Percentiles rank a stretch among this genome's conserved stretches.
Conservation (phyloP, 30 jellyfish, hydroid and myxozoan genomes). For the Aurelia sp. region DNA sequence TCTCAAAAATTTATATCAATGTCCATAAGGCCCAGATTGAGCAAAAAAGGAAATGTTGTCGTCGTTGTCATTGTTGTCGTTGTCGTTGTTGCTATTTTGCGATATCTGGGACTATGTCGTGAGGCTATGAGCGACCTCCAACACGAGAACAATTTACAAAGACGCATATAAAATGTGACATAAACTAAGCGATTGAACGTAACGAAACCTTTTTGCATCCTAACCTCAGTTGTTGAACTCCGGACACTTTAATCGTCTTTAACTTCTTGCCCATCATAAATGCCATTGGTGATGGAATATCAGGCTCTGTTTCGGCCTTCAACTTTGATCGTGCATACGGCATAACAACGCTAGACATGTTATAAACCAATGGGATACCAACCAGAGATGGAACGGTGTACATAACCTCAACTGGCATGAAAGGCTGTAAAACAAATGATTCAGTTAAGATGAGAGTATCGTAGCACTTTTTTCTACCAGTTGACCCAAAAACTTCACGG, state of each 20-base stretch:
- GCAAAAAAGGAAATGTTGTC: too few relatives aligned
- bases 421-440: slow-evolving; percentile 40
- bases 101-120: too few relatives aligned
- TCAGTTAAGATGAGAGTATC: too few relatives aligned
- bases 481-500: too few relatives aligned
- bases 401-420: slow-evolving; percentile 72
- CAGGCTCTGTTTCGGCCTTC: slow-evolving; percentile 60
- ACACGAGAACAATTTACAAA: too few relatives aligned
- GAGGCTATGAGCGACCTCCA: too few relatives aligned
- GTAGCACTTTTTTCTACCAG: too few relatives aligned
- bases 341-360: slow-evolving; percentile 46
- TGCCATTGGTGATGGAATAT: slow-evolving; percentile 28
- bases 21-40: too few relatives aligned
- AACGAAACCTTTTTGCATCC: background rate
- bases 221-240: slow-evolving; percentile 53
- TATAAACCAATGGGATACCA: slow-evolving; percentile 73
- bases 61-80: too few relatives aligned
- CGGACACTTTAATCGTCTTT: slow-evolving; percentile 41
- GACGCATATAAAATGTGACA: too few relatives aligned
- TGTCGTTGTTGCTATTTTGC: too few relatives aligned
- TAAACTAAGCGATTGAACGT: background rate
- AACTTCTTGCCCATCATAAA: slow-evolving; percentile 22
- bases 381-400: slow-evolving; percentile 70
- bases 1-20: too few relatives aligned
- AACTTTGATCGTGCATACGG: slow-evolving; percentile 28